These are phyloP conservation scores for Cherax destructor DNA, from an alignment of 1,140 invertebrate genomes.

Conservation along the genomic window DNA sequence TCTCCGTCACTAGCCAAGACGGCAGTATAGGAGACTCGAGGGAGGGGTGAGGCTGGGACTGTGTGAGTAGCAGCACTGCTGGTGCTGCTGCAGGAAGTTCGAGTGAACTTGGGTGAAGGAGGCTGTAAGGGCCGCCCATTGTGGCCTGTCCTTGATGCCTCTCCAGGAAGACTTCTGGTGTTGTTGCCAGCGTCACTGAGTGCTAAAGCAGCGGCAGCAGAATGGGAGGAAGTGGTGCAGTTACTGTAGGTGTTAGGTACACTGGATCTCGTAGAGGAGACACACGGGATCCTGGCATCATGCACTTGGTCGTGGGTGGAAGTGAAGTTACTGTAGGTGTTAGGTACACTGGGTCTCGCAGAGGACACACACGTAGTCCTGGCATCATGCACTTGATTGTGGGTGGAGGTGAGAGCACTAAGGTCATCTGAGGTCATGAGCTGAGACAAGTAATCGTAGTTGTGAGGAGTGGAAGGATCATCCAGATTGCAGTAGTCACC, in stretches of 20 bases:
- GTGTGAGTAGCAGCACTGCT: neutral
- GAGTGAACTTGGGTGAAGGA: constrained; percentile 31
- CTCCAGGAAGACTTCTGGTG: constrained; percentile 47
- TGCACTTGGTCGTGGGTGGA: constrained; percentile 22
- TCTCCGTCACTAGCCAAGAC: constrained; percentile 34
- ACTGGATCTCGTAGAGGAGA: no score
- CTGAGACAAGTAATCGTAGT: constrained; percentile 58
- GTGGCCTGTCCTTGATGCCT: constrained; percentile 12
- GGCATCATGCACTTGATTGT: neutral
- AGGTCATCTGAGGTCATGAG: constrained; percentile 33
- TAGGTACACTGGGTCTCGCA: neutral
- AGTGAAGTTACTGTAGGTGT: neutral
- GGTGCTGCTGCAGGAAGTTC: neutral
- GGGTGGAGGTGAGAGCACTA: constrained; percentile 3
- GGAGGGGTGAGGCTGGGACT: neutral
- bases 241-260: neutral
- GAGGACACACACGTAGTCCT: neutral
- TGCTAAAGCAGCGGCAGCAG: constrained; percentile 38
- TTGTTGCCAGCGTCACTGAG: constrained; percentile 37
- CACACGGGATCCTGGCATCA: neutral
- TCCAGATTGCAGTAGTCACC: constrained; percentile 64
- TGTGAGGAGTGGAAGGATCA: constrained; percentile 14
- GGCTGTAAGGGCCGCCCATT: constrained; percentile 9
- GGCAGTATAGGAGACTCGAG: constrained; percentile 33
- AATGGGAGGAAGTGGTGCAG: constrained; percentile 13